Evolutionary conservation across 2,888 invertebrate species (phyloP), one percentile per base, ranked within the genome.

Genomic region (Clunio marinus): DNA sequence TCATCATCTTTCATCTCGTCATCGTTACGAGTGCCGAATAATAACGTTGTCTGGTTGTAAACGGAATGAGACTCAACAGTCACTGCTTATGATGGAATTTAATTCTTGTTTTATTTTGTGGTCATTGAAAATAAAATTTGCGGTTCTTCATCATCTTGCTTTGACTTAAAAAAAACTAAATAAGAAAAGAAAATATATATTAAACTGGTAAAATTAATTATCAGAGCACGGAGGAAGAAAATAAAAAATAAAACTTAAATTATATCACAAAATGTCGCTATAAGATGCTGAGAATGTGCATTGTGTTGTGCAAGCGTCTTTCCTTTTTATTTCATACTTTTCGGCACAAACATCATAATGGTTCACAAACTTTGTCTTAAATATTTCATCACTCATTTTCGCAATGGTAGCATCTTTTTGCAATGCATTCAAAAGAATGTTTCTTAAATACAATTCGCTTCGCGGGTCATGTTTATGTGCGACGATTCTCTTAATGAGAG

Each of bases 1-100:
- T 57, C 57, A 57, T 57, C 57, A 57, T 57, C 57, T 57, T 25
- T 57, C 57, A 57, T 57, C 57, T 57, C 57, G 35, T 57, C 27
- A 25, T 25, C 25, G 7, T 8, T 10, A 10, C 15, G 8, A 10
- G 15, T 2, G 15, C 2, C 13, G 17, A 5, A 10, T 8, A 20
- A 46, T 1, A 20, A 4, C 17, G 8, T 13, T 35, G n/a, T 35
- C 35, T 13, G n/a, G 46, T 8, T 8, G 17, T 8, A 13, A 46
- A 46, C 13, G 17, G 46, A 15, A 20, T 46, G 17, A 20, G 15
- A 46, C 2, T n/a, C 13, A 24, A 24, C 57, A 46, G 7, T n/a
- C n/a, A 57, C 7, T 57, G 57, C 57, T 57, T 10, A 7, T 57
- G 5, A 57, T 25, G 22, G 20, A 57, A 57, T 46, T 46, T 46